phyloP scores from a whole-genome alignment of 2,113 vertebrate genomes.

The Polypterus bichir region DNA sequence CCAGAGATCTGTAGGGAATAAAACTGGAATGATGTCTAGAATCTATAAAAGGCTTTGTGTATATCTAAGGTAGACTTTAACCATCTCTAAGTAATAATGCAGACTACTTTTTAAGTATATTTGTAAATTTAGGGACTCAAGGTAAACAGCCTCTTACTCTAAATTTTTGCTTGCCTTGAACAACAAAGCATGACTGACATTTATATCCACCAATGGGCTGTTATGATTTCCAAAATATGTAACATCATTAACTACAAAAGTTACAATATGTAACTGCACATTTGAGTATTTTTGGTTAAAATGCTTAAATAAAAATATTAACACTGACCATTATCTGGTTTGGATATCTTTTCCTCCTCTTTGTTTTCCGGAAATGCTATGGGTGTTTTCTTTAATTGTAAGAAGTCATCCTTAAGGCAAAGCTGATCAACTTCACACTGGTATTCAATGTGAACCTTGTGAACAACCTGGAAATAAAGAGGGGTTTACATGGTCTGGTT shows the following conservation, averaged over 20 bases:
- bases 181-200: too few species aligned
- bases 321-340: conserved; percentile 38
- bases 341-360: conserved; percentile 9
- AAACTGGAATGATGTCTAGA: neutral
- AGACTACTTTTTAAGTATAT: too few species aligned
- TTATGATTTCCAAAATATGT: too few species aligned
- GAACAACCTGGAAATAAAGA: conserved; percentile 48
- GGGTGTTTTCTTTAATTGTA: conserved; percentile 32
- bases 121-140: too few species aligned
- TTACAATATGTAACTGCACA: too few species aligned
- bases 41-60: neutral
- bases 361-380: conserved; percentile 25
- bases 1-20: conserved; percentile 54
- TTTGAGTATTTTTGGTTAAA: too few species aligned
- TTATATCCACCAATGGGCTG: too few species aligned
- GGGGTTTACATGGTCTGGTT: too few species aligned
- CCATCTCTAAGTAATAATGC: neutral
- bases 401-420: conserved; percentile 57
- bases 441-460: conserved; percentile 68
- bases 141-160: too few species aligned
- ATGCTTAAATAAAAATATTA: too few species aligned
- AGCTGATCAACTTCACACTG: conserved; percentile 74
- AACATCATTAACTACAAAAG: too few species aligned
- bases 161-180: too few species aligned
- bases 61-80: neutral